These are phyloP conservation scores for Bufo gargarizans DNA, from an alignment of 2,113 vertebrate genomes.

Conservation along the genomic window DNA sequence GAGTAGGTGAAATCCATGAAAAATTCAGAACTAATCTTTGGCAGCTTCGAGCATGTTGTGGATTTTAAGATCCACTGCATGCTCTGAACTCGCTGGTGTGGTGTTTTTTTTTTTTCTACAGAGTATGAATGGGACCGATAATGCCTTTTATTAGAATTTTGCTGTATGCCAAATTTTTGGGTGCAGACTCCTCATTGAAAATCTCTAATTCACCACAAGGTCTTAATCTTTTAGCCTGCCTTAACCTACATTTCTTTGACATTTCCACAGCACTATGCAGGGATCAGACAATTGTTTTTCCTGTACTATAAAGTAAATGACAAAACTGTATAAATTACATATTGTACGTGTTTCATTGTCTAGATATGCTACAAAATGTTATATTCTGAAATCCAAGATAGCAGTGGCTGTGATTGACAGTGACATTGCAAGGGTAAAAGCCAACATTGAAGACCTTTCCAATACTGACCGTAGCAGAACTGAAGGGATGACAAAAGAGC, in stretches of 20 bases:
- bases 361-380: too few relatives aligned
- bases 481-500: not conserved
- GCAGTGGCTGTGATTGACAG: not conserved
- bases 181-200: too few relatives aligned
- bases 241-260: not conserved
- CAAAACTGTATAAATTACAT: too few relatives aligned
- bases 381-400: too few relatives aligned
- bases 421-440: not conserved
- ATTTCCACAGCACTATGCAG: not conserved
- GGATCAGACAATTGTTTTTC: not conserved
- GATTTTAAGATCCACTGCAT: not conserved
- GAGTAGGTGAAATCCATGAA: not conserved
- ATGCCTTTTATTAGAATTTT: too few relatives aligned
- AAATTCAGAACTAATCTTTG: not conserved
- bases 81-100: not conserved
- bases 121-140: too few relatives aligned
- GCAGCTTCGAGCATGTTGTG: not conserved
- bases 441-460: not conserved
- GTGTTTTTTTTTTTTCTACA: not conserved
- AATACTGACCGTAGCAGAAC: not conserved
- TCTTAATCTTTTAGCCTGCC: not conserved
- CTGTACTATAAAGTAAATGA: too few relatives aligned
- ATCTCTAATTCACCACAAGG: too few relatives aligned
- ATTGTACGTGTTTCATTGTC: too few relatives aligned
- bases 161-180: too few relatives aligned